Conservation (phyloP, 2,888 invertebrate species). For the Andrena praecox region DNA sequence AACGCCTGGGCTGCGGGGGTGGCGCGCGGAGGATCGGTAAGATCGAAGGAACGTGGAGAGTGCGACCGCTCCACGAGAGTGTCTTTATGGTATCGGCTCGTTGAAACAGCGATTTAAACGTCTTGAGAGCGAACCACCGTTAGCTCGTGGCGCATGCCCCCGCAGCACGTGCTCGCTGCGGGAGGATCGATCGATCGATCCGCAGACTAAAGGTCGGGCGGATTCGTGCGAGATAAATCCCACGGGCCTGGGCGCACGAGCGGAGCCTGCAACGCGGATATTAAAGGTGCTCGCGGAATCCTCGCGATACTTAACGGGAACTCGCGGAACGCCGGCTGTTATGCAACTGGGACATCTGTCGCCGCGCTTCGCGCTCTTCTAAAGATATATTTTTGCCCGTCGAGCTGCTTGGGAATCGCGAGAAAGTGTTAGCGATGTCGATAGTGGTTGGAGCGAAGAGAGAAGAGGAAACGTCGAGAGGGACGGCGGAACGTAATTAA, state of each 20-base stretch:
- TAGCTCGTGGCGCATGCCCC: conserved; percentile 32
- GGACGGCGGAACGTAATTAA: conserved; percentile 50
- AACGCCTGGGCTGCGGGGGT: conserved; percentile 9
- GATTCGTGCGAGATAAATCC: conserved; percentile 27
- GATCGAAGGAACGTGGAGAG: conserved; percentile 5
- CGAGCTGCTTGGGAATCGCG: no score
- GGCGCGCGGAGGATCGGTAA: conserved; percentile 15
- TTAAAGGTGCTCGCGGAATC: not conserved
- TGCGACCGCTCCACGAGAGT: not conserved
- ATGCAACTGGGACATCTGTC: not conserved
- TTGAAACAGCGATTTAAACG: conserved; percentile 44
- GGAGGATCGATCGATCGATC: conserved; percentile 39
- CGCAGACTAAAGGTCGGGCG: conserved; percentile 29
- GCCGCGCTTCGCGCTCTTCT: no score
- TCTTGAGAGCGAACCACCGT: conserved; percentile 53
- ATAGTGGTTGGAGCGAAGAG: no score
- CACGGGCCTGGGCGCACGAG: conserved; percentile 11
- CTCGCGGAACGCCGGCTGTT: not conserved
- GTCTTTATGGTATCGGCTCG: conserved; percentile 29
- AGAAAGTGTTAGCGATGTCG: no score
- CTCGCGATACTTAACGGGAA: not conserved
- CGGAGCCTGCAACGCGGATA: not conserved
- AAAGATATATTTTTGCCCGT: no score
- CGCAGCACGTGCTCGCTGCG: conserved; percentile 31
- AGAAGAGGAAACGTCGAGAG: conserved; percentile 31